Base-by-base conservation (phyloP, 2,113 vertebrate species). In the Podiceps cristatus region DNA sequence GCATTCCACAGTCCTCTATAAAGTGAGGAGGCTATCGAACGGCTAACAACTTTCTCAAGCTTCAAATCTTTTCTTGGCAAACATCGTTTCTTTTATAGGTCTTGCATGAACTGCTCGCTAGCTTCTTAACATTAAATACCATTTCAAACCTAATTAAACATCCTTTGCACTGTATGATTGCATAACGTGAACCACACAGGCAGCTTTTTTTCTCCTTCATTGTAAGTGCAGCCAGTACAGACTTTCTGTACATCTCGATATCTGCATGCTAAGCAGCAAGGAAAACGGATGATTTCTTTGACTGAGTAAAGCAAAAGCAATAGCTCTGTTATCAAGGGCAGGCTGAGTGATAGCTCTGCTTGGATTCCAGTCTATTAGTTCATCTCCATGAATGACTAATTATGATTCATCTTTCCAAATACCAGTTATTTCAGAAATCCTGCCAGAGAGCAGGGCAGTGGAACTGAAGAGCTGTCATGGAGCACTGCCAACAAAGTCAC, bases 361-460 rank as follows among this genome's bases (percentile, higher is more conserved):
- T 92, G 44, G 33, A 92, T 45, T 84, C 72, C 74, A 83, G 49
- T 81, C 53, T 74, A 52, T 85, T 86, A 77, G 88, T 94, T 93
- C 52, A 73, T 85, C 85, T 92, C 50, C 23, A 7, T 83, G 88
- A 92, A 64, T 93, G 85, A 83, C 75, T 77, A 83, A 64, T 96
- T 96, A 90, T 79, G 76, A 95, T 92, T 90, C 52, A 80, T 88
- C 63, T 92, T 88, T 86, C 52, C 63, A 95, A 96, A 94, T 86
- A 82, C 31, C 71, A 74, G 67, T 69, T 82, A 64, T 88, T 90
- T 95, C 33, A 82, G 83, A 89, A 93, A 85, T 94, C 87, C 68
- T 85, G 29, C 31, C 2, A 3, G n/a, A 74, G 37, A 73, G 69
- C 58, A 62, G 74, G 94, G 73, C 71, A 74, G 75, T 77, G 40